Evolutionary conservation across 1,140 invertebrate species (phyloP).

Genomic region (Rhyacophila brunnea): DNA sequence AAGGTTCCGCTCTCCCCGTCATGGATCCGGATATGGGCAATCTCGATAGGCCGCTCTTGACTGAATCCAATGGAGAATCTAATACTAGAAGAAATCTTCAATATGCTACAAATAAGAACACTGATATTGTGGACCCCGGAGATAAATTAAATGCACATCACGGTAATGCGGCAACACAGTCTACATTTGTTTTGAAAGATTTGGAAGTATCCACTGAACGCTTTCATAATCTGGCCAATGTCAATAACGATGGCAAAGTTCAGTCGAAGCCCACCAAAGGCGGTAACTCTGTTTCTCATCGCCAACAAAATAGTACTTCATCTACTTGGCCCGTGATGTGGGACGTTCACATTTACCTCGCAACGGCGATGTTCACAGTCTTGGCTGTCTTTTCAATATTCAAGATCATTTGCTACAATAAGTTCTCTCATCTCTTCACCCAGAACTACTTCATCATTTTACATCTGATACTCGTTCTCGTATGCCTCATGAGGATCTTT

Average conservation of each 20-base stretch:
- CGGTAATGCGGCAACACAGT: conserved; percentile 46
- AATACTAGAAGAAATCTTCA: conserved; percentile 53
- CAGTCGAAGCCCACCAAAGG: conserved; percentile 45
- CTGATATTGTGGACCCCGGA: conserved; percentile 44
- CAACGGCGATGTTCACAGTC: conserved; percentile 77
- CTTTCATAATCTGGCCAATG: conserved; percentile 52
- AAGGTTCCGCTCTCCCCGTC: conserved; percentile 50
- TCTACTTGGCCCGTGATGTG: conserved; percentile 77
- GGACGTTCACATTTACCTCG: conserved; percentile 85
- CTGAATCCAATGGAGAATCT: conserved; percentile 52
- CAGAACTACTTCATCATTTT: conserved; percentile 83
- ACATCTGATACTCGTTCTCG: conserved; percentile 74
- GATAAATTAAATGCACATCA: conserved; percentile 29
- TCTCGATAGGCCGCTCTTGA: conserved; percentile 51
- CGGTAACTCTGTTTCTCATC: conserved; percentile 40
- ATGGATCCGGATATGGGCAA: conserved; percentile 55
- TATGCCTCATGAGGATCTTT: conserved; percentile 78
- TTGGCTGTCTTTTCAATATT: conserved; percentile 79
- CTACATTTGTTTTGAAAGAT: conserved; percentile 49
- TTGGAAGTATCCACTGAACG: conserved; percentile 53
- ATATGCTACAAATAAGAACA: conserved; percentile 47
- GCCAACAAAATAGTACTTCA: conserved; percentile 38
- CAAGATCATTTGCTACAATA: conserved; percentile 77
- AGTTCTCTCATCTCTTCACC: conserved; percentile 74
- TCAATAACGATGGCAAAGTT: conserved; percentile 49